These are phyloP conservation scores for Drosophila obscura DNA, from an alignment of 1,140 invertebrate genomes.

Conservation along the genomic window DNA sequence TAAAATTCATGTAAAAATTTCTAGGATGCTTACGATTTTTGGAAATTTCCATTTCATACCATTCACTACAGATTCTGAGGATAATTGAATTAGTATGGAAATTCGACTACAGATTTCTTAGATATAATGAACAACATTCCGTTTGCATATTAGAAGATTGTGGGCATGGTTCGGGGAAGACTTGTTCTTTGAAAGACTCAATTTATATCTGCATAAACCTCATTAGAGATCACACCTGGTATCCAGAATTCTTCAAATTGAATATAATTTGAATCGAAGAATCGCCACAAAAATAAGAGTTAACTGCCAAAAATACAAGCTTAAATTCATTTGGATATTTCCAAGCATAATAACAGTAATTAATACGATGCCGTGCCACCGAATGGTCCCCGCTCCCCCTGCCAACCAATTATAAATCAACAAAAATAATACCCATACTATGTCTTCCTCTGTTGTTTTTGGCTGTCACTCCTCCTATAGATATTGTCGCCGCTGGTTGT, in stretches of 20 bases:
- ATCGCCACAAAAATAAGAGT: slow-evolving; percentile 29
- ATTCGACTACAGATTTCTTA: too few relatives aligned
- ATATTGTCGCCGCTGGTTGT: slow-evolving; percentile 27
- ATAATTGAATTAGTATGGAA: too few relatives aligned
- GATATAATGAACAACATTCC: too few relatives aligned
- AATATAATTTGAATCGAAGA: slow-evolving; percentile 39
- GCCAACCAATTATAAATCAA: slow-evolving; percentile 51
- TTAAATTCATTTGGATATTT: slow-evolving; percentile 31
- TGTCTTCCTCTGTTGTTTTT: slow-evolving; percentile 4
- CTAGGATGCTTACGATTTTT: too few relatives aligned
- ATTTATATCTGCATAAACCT: too few relatives aligned
- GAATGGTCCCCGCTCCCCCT: slow-evolving; percentile 17
- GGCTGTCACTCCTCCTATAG: slow-evolving; percentile 23
- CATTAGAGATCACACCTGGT: not conserved
- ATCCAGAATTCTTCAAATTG: slow-evolving; percentile 11
- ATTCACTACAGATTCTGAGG: too few relatives aligned
- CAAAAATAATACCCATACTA: slow-evolving; percentile 19
- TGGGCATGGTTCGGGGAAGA: too few relatives aligned
- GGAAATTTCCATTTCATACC: too few relatives aligned
- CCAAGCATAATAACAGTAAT: slow-evolving; percentile 49
- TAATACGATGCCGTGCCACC: slow-evolving; percentile 43
- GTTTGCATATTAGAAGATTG: too few relatives aligned
- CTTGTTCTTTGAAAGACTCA: too few relatives aligned
- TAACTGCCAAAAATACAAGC: slow-evolving; percentile 37
- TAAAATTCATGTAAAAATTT: too few relatives aligned